A percentile compares a stretch with the other conserved stretches of the same genome.
phyloP scores from a whole-genome alignment of 1,140 invertebrate genomes.

The fruit fly (Drosophila melanogaster) region DNA sequence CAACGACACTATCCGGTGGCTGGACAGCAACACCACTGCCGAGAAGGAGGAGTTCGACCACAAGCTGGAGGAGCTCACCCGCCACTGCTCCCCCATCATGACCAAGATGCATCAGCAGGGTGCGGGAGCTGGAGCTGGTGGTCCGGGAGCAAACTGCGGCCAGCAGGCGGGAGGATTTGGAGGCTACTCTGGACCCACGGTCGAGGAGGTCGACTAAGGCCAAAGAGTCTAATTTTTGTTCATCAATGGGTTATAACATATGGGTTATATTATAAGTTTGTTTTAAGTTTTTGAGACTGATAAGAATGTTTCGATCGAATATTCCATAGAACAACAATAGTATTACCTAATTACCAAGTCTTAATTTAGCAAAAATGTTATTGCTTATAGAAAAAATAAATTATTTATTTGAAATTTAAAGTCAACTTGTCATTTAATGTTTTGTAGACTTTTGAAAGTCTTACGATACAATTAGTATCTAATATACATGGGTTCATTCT shows the following conservation, averaged over 20 bases:
- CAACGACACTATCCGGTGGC: constrained; percentile 87
- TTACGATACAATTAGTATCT: no score
- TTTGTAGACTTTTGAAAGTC: not conserved
- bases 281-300: constrained; percentile 5
- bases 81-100: constrained; percentile 86
- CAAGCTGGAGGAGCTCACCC: constrained; percentile 86
- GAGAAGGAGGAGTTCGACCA: constrained; percentile 87
- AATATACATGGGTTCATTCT: no score
- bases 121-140: constrained; percentile 85
- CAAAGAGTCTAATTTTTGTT: not conserved
- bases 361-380: constrained; percentile 8
- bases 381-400: not conserved
- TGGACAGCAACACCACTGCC: constrained; percentile 87
- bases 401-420: not conserved
- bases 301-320: not conserved
- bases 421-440: not conserved
- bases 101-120: constrained; percentile 85
- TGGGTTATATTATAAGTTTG: not conserved
- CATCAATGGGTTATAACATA: not conserved
- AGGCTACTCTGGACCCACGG: constrained; percentile 8
- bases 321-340: not conserved
- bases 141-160: constrained; percentile 4
- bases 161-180: constrained; percentile 4
- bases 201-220: constrained; percentile 11
- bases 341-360: not conserved